These are phyloP conservation scores for Erpetoichthys calabaricus DNA, from an alignment of 2,797 vertebrate species.

Conservation along the genomic window DNA sequence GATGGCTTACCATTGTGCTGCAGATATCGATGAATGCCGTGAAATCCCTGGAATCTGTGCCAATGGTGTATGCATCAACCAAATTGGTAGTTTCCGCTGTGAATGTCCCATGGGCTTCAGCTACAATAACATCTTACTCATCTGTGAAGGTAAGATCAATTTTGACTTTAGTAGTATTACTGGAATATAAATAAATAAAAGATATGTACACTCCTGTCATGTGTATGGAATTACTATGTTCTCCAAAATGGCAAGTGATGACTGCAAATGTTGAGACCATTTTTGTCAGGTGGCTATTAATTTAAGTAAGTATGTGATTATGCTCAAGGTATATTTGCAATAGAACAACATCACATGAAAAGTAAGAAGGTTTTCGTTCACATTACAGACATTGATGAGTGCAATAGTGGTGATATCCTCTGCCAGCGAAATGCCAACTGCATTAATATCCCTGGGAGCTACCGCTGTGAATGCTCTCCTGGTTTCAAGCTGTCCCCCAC, in stretches of 20 bases:
- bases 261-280: no score
- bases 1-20: background rate
- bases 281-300: no score
- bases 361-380: background rate
- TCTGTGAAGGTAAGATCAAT: conserved; percentile 68
- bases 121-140: conserved; percentile 78
- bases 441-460: conserved; percentile 83
- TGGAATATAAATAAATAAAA: no score
- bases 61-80: conserved; percentile 79
- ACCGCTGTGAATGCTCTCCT: conserved; percentile 70
- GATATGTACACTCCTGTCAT: no score
- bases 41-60: conserved; percentile 81
- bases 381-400: conserved; percentile 74
- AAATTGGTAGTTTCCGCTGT: conserved; percentile 84
- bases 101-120: conserved; percentile 83
- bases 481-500: conserved; percentile 78
- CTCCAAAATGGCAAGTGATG: background rate
- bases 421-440: conserved; percentile 80
- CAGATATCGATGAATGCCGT: conserved; percentile 85
- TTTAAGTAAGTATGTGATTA: no score
- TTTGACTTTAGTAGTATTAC: no score
- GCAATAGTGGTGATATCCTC: conserved; percentile 70
- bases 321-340: background rate
- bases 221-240: background rate
- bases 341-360: conserved; percentile 1